Evolutionary conservation across 2,888 invertebrate genomes (phyloP).

Genomic region (Laspeyria flexula): DNA sequence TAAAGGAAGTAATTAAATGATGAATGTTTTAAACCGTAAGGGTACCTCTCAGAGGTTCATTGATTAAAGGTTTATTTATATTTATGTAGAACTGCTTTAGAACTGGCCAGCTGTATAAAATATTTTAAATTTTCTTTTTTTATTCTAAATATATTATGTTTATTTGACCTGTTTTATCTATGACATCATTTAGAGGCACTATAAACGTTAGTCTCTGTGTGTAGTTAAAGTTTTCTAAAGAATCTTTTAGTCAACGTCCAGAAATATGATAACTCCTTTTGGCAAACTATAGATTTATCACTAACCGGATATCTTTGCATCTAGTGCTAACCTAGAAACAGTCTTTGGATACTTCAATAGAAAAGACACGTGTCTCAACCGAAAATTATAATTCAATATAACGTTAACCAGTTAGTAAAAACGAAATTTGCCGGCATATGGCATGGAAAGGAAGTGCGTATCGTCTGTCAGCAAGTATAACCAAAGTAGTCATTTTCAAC

Average conservation of each 20-base stretch:
- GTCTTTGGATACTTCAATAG: background rate
- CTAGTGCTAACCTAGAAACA: background rate
- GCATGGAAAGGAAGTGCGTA: conserved; percentile 81
- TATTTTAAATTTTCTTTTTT: no score
- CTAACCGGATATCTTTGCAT: background rate
- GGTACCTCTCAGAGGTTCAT: conserved; percentile 1
- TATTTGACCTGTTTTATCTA: no score
- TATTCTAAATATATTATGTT: no score
- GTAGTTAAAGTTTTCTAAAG: no score
- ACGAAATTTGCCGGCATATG: conserved; percentile 74
- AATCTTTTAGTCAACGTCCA: background rate
- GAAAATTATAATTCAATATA: conserved; percentile 27
- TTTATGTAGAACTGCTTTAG: background rate
- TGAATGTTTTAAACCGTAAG: conserved; percentile 37
- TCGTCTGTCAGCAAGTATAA: conserved; percentile 83
- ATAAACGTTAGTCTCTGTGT: no score
- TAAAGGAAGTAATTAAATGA: conserved; percentile 77
- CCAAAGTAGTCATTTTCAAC: conserved; percentile 77
- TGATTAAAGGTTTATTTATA: background rate
- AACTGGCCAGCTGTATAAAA: background rate
- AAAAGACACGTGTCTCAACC: conserved; percentile 16
- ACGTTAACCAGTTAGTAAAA: conserved; percentile 51
- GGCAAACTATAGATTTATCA: background rate
- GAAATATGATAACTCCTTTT: background rate
- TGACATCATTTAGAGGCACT: no score